Evolutionary conservation across 2,888 invertebrate genomes (phyloP).

Genomic region (Troides aeacus): DNA sequence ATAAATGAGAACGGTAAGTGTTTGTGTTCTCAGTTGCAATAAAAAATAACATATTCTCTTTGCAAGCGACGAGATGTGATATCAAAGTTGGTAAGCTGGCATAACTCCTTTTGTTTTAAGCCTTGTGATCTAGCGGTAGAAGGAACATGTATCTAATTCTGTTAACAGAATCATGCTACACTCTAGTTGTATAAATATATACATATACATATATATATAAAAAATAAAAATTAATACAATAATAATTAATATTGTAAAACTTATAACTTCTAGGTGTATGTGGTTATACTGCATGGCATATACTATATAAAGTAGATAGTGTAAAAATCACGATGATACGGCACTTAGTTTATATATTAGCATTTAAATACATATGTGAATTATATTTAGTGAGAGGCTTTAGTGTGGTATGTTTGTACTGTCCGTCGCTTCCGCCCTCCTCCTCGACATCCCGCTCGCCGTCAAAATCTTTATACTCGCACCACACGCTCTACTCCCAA

Average conservation of each 20-base stretch:
- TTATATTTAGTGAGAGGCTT: slow-evolving; percentile 64
- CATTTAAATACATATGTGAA: slow-evolving; percentile 56
- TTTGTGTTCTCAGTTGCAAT: no score
- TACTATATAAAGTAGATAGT: slow-evolving; percentile 44
- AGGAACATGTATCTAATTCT: slow-evolving; percentile 37
- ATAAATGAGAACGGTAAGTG: slow-evolving; percentile 9
- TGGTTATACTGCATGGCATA: slow-evolving; percentile 34
- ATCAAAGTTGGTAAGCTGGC: slow-evolving; percentile 7
- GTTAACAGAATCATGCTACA: slow-evolving; percentile 34
- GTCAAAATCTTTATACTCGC: slow-evolving; percentile 7
- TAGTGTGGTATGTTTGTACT: slow-evolving; percentile 40
- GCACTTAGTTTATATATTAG: slow-evolving; percentile 57
- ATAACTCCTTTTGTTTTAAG: slow-evolving; percentile 30
- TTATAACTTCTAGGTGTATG: slow-evolving; percentile 45
- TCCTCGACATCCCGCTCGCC: slow-evolving; percentile 26
- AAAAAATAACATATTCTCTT: no score
- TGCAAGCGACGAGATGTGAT: no score
- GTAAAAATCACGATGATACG: slow-evolving; percentile 52
- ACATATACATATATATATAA: slow-evolving; percentile 27
- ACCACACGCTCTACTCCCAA: no score
- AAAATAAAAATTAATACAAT: slow-evolving; percentile 36
- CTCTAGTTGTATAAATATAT: slow-evolving; percentile 45
- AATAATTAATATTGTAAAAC: slow-evolving; percentile 47
- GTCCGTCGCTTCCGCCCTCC: slow-evolving; percentile 35
- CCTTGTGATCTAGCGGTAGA: slow-evolving; percentile 47